Percentiles rank a stretch among this genome's conserved stretches.
phyloP scores from a whole-genome alignment of 2,888 invertebrate genomes.

The Ommatoiulus sabulosus region DNA sequence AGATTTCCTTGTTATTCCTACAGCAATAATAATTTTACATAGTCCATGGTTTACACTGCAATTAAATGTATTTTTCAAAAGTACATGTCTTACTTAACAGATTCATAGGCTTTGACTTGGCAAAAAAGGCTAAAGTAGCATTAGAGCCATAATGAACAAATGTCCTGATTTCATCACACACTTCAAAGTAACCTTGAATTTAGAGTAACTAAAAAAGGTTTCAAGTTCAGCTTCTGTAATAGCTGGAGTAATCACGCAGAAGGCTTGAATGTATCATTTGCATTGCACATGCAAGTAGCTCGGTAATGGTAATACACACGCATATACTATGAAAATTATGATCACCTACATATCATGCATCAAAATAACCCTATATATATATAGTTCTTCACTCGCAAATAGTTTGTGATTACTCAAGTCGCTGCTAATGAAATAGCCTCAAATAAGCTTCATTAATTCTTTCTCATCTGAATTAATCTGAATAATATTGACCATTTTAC shows the following conservation, averaged over 20 bases:
- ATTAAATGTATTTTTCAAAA: neutral
- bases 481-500: no score
- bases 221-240: neutral
- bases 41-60: neutral
- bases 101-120: neutral
- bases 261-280: neutral
- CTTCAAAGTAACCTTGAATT: conserved; percentile 13
- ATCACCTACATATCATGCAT: no score
- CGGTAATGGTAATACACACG: neutral
- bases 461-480: no score
- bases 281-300: neutral
- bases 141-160: neutral
- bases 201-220: neutral
- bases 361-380: neutral
- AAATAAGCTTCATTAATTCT: neutral
- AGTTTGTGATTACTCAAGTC: neutral
- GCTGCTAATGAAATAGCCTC: neutral
- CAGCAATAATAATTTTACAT: neutral
- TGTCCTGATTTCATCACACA: conserved; percentile 1
- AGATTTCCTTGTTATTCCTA: neutral
- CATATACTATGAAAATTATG: neutral
- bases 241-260: neutral
- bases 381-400: neutral
- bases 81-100: neutral
- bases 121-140: neutral